Evolutionary conservation across 2,888 invertebrate genomes (phyloP).

Genomic region (Cepaea hortensis): DNA sequence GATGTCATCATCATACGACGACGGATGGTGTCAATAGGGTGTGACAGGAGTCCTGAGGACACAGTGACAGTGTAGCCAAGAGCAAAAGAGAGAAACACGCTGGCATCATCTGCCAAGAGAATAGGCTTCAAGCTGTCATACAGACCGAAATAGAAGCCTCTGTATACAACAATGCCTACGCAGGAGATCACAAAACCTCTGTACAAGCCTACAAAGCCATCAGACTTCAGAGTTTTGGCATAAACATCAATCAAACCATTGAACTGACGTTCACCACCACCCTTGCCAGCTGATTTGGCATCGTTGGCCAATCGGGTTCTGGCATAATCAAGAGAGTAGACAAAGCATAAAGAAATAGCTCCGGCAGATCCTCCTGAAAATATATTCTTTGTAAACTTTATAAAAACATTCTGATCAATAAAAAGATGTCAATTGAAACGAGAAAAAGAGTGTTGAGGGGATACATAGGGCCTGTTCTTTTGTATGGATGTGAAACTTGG

Average conservation of each 20-base stretch:
- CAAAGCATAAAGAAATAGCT: slow-evolving; percentile 74
- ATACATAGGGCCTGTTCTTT: too few relatives aligned
- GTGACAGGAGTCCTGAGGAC: slow-evolving; percentile 92
- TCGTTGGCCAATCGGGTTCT: slow-evolving; percentile 76
- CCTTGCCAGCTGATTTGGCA: slow-evolving; percentile 69
- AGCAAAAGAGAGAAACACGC: slow-evolving; percentile 65
- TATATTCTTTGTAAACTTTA: slow-evolving; percentile 85
- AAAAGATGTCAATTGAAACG: too few relatives aligned
- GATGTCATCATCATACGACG: slow-evolving; percentile 99
- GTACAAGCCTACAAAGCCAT: slow-evolving; percentile 76
- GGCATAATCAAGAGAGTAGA: slow-evolving; percentile 76
- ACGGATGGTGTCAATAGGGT: slow-evolving; percentile 94
- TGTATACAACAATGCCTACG: slow-evolving; percentile 60
- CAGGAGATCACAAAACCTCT: slow-evolving; percentile 76
- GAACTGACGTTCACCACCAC: slow-evolving; percentile 82
- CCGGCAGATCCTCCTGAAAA: slow-evolving; percentile 75
- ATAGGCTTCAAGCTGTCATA: slow-evolving; percentile 76
- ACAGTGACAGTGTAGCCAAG: slow-evolving; percentile 83
- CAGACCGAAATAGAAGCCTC: slow-evolving; percentile 76
- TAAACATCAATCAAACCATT: slow-evolving; percentile 69
- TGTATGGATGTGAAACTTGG: too few relatives aligned
- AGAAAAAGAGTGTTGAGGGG: too few relatives aligned
- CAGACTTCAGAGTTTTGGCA: slow-evolving; percentile 73
- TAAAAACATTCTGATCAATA: too few relatives aligned
- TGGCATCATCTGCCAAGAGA: slow-evolving; percentile 70